Evolutionary conservation across 1,140 invertebrate genomes (phyloP).

Genomic region (Bombus impatiens): DNA sequence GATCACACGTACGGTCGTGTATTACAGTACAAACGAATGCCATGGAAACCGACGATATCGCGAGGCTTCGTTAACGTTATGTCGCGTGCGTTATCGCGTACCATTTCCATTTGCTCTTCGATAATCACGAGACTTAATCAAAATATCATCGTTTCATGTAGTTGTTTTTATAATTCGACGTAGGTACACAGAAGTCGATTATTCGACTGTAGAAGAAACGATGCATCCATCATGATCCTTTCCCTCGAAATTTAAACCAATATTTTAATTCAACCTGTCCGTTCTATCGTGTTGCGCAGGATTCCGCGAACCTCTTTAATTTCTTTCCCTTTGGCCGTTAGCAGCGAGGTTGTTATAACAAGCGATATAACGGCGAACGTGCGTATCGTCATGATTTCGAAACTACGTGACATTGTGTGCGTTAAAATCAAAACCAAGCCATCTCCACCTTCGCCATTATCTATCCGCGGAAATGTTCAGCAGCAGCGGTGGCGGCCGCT

Average conservation of each 20-base stretch:
- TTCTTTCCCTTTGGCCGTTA: neutral
- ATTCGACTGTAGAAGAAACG: no score
- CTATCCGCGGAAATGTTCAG: neutral
- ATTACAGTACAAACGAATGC: constrained; percentile 9
- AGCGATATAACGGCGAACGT: constrained; percentile 12
- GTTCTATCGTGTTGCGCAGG: neutral
- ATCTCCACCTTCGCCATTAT: no score
- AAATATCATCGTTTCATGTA: neutral
- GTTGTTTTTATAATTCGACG: neutral
- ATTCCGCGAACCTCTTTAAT: neutral
- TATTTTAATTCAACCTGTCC: constrained; percentile 7
- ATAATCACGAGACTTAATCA: neutral
- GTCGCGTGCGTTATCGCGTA: neutral
- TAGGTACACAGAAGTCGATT: no score
- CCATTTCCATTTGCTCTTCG: neutral
- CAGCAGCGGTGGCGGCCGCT: neutral
- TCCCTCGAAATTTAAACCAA: neutral
- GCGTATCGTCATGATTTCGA: constrained; percentile 1
- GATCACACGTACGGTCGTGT: constrained; percentile 4
- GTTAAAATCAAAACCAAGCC: constrained; percentile 35
- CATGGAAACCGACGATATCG: neutral
- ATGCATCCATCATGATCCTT: neutral
- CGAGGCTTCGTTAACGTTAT: neutral
- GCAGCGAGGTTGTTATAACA: neutral
- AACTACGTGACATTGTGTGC: constrained; percentile 1